phyloP scores from a whole-genome alignment of 2,888 invertebrate genomes.

The Steromphala cineraria region DNA sequence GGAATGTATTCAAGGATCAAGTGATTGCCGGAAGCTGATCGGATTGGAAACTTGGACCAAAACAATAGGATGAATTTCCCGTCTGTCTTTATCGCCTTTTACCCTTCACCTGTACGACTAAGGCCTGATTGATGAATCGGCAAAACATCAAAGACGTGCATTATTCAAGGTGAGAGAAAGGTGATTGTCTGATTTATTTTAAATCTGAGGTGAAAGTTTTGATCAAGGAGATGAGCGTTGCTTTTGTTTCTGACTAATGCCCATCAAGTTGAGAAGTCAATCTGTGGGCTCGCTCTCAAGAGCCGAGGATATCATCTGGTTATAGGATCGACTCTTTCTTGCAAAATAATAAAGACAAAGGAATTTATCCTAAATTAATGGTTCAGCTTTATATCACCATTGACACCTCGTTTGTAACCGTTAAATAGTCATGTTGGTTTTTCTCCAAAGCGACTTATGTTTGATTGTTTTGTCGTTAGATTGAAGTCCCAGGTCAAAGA shows the following conservation, averaged over 20 bases:
- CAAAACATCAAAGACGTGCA: constrained; percentile 16
- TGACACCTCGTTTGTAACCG: constrained; percentile 17
- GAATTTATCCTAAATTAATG: constrained; percentile 21
- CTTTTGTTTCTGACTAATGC: constrained; percentile 11
- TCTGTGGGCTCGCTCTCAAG: background rate
- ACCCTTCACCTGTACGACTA: background rate
- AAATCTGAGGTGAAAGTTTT: constrained; percentile 20
- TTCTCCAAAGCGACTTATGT: background rate
- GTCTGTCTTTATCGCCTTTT: background rate
- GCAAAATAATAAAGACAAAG: constrained; percentile 16
- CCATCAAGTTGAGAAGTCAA: background rate
- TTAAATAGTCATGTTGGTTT: constrained; percentile 20
- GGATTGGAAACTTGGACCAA: background rate
- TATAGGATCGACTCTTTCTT: background rate
- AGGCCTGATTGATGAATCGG: constrained; percentile 23
- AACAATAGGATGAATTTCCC: constrained; percentile 16
- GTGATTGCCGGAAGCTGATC: constrained; percentile 3
- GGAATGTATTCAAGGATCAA: constrained; percentile 15
- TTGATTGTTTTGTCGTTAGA: too few relatives aligned
- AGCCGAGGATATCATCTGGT: background rate
- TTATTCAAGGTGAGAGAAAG: constrained; percentile 17
- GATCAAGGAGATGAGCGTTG: constrained; percentile 14
- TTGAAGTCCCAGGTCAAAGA: too few relatives aligned
- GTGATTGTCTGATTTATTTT: constrained; percentile 20
- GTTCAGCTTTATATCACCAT: background rate